A percentile compares a stretch with the other conserved stretches of the same genome.
These are phyloP conservation scores for Osedax fenrisi DNA, from an alignment of 2,888 invertebrate genomes.

Conservation along the genomic window DNA sequence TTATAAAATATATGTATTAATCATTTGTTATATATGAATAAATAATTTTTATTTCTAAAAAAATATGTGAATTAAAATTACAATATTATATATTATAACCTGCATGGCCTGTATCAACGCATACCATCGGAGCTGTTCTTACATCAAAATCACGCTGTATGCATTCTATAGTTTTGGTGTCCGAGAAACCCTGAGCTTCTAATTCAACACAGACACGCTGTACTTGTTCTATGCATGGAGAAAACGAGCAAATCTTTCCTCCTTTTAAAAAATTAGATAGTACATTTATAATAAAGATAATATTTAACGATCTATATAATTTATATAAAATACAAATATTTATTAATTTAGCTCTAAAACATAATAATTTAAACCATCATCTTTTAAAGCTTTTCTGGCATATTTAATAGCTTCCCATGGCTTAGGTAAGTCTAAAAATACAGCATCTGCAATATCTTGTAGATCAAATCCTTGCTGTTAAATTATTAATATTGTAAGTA, in stretches of 20 bases:
- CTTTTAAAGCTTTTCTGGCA: constrained; percentile 65
- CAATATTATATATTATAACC: too few relatives aligned
- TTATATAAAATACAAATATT: neutral
- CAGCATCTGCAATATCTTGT: constrained; percentile 66
- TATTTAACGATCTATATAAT: neutral
- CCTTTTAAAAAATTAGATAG: constrained; percentile 54
- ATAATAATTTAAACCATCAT: constrained; percentile 54
- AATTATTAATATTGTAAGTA: neutral
- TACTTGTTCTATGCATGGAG: constrained; percentile 97
- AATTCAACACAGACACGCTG: constrained; percentile 71
- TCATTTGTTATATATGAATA: too few relatives aligned
- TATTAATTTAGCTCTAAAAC: neutral
- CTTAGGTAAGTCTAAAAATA: constrained; percentile 87
- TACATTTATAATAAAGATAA: neutral
- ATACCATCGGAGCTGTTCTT: constrained; percentile 39
- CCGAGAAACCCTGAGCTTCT: constrained; percentile 64
- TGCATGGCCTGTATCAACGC: neutral
- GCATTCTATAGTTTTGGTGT: constrained; percentile 74
- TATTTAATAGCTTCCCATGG: constrained; percentile 80
- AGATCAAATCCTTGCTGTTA: constrained; percentile 56
- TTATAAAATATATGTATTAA: too few relatives aligned
- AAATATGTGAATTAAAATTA: too few relatives aligned
- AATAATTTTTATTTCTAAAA: too few relatives aligned
- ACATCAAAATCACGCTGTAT: constrained; percentile 44
- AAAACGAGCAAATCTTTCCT: constrained; percentile 88